Percentiles rank a stretch among this genome's conserved stretches.
These are phyloP conservation scores for Nasonia longicornis DNA, from an alignment of 1,140 invertebrate genomes.

Conservation along the genomic window DNA sequence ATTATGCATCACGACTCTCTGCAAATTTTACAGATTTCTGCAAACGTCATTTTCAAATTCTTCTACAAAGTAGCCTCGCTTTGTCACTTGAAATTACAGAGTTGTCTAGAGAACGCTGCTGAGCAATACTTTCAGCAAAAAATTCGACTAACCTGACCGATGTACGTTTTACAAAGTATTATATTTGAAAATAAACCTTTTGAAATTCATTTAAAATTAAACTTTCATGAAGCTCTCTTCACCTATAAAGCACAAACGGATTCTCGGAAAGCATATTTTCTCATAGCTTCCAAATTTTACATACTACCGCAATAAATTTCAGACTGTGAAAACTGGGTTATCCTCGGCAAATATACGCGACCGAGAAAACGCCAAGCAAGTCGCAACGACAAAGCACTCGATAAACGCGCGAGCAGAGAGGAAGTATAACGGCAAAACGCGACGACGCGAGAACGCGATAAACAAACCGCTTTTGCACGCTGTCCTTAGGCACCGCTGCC, in stretches of 20 bases:
- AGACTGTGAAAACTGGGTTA: neutral
- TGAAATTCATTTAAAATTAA: too few relatives aligned
- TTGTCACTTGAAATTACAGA: neutral
- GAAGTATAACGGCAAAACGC: neutral
- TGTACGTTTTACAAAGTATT: too few relatives aligned
- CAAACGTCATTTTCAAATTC: neutral
- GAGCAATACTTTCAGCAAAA: neutral
- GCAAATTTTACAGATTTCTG: neutral
- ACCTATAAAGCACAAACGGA: too few relatives aligned
- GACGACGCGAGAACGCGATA: neutral
- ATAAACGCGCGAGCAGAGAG: neutral
- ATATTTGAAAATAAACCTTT: too few relatives aligned
- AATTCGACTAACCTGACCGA: neutral
- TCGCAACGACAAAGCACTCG: neutral
- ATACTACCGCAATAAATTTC: neutral
- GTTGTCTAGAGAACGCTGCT: neutral
- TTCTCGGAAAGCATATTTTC: too few relatives aligned
- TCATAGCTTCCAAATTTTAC: neutral
- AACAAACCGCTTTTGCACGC: slow-evolving; percentile 22
- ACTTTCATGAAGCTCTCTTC: too few relatives aligned
- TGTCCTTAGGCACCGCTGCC: neutral
- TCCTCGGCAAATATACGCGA: neutral
- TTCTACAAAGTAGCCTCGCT: neutral
- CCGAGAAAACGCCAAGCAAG: neutral
- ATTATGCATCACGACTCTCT: too few relatives aligned